phyloP scores from a whole-genome alignment of 1,140 invertebrate genomes.

The Camponotus floridanus region DNA sequence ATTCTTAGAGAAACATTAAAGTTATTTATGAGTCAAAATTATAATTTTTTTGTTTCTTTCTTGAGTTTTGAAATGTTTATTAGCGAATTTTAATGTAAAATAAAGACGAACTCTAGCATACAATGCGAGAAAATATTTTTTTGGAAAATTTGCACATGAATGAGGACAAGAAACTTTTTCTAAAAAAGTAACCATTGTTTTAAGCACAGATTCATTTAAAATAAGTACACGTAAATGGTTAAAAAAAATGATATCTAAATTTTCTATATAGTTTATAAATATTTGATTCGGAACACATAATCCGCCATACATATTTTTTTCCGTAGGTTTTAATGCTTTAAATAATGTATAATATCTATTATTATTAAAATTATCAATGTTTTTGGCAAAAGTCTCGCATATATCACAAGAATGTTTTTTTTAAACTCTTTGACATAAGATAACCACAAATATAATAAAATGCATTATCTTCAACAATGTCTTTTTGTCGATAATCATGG shows the following conservation, averaged over 20 bases:
- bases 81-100: slow-evolving; percentile 15
- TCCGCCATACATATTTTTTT: neutral
- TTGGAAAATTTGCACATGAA: slow-evolving; percentile 8
- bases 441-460: slow-evolving; percentile 35
- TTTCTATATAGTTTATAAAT: slow-evolving; percentile 14
- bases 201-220: slow-evolving; percentile 6
- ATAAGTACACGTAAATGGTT: neutral
- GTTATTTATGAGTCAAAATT: slow-evolving; percentile 29
- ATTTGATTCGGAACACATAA: slow-evolving; percentile 16
- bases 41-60: slow-evolving; percentile 17
- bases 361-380: slow-evolving; percentile 20
- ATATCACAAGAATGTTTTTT: slow-evolving; percentile 21
- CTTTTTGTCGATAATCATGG: slow-evolving; percentile 18
- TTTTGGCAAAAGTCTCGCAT: slow-evolving; percentile 13
- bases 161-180: slow-evolving; percentile 14
- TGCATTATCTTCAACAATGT: slow-evolving; percentile 13
- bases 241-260: slow-evolving; percentile 19
- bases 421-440: slow-evolving; percentile 2
- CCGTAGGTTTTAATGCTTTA: neutral
- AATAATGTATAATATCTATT: slow-evolving; percentile 13
- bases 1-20: neutral
- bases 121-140: slow-evolving; percentile 1
- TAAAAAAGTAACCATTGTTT: neutral
- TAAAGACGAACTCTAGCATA: slow-evolving; percentile 16
- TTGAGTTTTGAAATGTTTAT: slow-evolving; percentile 9